Percentiles rank a stretch among this genome's conserved stretches.
phyloP scores from a whole-genome alignment of 2,113 vertebrate genomes.

The Tupaia tana region DNA sequence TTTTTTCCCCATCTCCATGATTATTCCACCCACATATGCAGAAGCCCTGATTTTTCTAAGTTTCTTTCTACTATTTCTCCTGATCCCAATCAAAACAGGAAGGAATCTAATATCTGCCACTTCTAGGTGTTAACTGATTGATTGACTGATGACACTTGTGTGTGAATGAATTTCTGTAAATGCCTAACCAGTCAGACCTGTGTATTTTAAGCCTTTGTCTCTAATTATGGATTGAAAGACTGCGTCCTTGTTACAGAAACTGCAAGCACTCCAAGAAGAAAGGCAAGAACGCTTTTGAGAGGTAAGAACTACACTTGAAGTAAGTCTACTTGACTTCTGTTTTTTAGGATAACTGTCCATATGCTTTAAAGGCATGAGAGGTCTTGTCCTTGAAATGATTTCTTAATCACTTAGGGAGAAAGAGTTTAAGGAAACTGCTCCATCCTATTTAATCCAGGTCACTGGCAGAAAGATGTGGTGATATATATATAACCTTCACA shows the following conservation, averaged over 20 bases:
- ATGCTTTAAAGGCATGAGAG: neutral
- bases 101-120: conserved; percentile 39
- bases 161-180: conserved; percentile 58
- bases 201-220: conserved; percentile 53
- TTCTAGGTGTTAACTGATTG: conserved; percentile 53
- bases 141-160: conserved; percentile 48
- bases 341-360: neutral
- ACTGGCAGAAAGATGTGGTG: neutral
- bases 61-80: conserved; percentile 25
- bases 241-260: neutral
- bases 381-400: neutral
- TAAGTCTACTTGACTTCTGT: neutral
- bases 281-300: neutral
- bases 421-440: neutral
- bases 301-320: neutral
- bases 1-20: conserved; percentile 4
- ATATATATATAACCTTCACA: neutral
- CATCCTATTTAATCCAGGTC: neutral
- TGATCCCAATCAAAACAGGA: conserved; percentile 9
- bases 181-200: conserved; percentile 8
- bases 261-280: conserved; percentile 8
- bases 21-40: neutral
- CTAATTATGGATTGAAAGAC: conserved; percentile 52
- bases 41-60: conserved; percentile 29
- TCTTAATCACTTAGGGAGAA: neutral